Evolutionary conservation across 2,113 vertebrate genomes (phyloP).

Genomic region (Dermatemys mawii): DNA sequence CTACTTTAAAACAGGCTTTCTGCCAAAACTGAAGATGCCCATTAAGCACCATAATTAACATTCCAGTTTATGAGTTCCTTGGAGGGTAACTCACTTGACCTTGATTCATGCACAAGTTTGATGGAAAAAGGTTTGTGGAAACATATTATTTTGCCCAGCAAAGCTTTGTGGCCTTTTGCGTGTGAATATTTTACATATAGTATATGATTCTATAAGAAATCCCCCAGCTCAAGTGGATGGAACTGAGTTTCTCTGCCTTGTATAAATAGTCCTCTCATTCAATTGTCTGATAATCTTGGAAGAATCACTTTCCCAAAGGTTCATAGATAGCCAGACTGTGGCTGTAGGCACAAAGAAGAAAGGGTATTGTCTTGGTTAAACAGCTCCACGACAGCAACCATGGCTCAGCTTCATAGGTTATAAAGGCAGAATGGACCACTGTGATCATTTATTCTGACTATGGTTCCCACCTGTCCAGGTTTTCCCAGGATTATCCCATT

Average conservation of each 20-base stretch:
- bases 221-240: background rate
- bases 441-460: background rate
- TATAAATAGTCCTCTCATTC: background rate
- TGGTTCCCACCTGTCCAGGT: background rate
- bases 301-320: background rate
- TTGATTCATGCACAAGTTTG: background rate
- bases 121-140: background rate
- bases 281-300: background rate
- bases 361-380: background rate
- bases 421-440: background rate
- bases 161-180: background rate
- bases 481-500: background rate
- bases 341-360: background rate
- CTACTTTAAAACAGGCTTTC: constrained; percentile 2
- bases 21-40: background rate
- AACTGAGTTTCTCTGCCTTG: background rate
- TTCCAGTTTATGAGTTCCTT: background rate
- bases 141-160: background rate
- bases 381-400: background rate
- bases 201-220: background rate
- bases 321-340: background rate
- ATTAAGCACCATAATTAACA: background rate
- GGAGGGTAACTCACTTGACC: background rate
- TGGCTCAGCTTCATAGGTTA: background rate
- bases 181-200: background rate